Percentiles rank a stretch among this genome's conserved stretches.
These are phyloP conservation scores for Malacosoma neustria DNA, from an alignment of 2,888 invertebrate species.

Conservation along the genomic window DNA sequence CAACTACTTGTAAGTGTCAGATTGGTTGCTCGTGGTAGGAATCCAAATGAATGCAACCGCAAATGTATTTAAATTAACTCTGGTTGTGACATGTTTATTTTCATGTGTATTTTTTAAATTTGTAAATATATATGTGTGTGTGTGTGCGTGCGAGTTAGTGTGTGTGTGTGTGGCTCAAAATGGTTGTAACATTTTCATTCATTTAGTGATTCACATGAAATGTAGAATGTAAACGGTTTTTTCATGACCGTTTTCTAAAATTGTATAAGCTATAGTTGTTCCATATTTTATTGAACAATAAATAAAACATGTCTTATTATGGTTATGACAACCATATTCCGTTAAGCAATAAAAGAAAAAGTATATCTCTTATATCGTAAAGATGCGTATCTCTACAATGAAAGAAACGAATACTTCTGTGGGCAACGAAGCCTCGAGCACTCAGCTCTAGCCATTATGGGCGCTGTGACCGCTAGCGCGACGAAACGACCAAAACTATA, in stretches of 20 bases:
- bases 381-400: slow-evolving; percentile 62
- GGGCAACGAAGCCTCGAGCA: slow-evolving; percentile 62
- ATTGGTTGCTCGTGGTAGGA: slow-evolving; percentile 18
- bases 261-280: too few relatives aligned
- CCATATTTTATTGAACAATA: slow-evolving; percentile 1
- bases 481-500: slow-evolving; percentile 72
- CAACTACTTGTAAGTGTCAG: slow-evolving; percentile 10
- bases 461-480: slow-evolving; percentile 65
- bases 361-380: slow-evolving; percentile 53
- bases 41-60: slow-evolving; percentile 27
- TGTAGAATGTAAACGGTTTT: neutral
- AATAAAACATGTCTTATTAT: slow-evolving; percentile 1
- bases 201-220: neutral
- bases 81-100: neutral
- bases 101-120: neutral
- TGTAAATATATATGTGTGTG: too few relatives aligned
- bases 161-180: too few relatives aligned
- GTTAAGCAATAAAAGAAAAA: slow-evolving; percentile 33
- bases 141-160: too few relatives aligned
- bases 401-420: slow-evolving; percentile 61
- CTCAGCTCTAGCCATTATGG: slow-evolving; percentile 70
- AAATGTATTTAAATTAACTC: neutral
- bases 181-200: too few relatives aligned
- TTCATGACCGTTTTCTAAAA: slow-evolving; percentile 1
- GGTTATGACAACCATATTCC: slow-evolving; percentile 11